A percentile compares a stretch with the other conserved stretches of the same genome.
phyloP scores from a whole-genome alignment of 2,113 vertebrate species.

The Clarias batrachus region DNA sequence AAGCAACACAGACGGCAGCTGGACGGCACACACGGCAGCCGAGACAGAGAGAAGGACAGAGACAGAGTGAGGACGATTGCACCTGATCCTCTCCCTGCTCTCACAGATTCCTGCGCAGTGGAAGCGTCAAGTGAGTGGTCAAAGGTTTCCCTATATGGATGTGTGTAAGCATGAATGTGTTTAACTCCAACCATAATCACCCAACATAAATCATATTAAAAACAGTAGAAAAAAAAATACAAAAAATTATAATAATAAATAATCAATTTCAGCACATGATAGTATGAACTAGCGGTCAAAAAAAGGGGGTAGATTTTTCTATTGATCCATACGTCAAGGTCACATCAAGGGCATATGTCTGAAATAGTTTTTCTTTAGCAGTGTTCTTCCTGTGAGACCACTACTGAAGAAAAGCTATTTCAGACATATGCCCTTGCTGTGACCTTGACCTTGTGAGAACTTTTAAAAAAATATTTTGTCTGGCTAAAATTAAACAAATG shows the following conservation, averaged over 20 bases:
- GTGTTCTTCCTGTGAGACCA: no score
- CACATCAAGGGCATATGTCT: background rate
- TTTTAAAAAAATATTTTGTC: background rate
- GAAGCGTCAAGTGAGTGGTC: conserved; percentile 67
- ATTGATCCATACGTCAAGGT: background rate
- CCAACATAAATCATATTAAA: background rate
- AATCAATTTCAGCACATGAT: no score
- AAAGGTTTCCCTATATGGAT: background rate
- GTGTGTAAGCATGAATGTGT: background rate
- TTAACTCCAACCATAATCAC: background rate
- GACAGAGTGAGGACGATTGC: conserved; percentile 59
- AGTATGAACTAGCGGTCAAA: no score
- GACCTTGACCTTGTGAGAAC: background rate
- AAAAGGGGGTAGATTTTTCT: no score
- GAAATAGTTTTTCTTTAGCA: no score
- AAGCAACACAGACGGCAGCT: conserved; percentile 70
- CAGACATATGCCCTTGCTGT: background rate
- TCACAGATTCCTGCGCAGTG: conserved; percentile 58
- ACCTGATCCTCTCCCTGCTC: conserved; percentile 56
- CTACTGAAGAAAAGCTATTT: no score
- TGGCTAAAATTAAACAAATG: background rate
- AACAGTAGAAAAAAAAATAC: background rate
- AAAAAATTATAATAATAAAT: background rate
- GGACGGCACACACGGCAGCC: conserved; percentile 52
- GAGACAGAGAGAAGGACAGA: conserved; percentile 60